phyloP scores from a whole-genome alignment of 2,888 invertebrate genomes.

The Cheilosia grossa region DNA sequence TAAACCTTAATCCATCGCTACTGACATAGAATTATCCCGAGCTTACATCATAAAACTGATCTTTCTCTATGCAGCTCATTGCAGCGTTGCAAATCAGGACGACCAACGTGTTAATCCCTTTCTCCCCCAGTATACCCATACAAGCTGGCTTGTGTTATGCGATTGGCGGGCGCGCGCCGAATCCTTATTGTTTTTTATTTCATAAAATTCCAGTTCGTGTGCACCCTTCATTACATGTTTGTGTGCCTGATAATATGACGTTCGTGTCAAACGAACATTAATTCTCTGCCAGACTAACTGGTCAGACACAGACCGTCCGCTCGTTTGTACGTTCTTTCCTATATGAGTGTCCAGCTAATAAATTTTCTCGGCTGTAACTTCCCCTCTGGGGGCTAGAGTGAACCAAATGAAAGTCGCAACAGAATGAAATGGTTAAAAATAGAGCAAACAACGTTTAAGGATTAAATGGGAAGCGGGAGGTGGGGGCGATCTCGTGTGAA shows the following conservation, averaged over 20 bases:
- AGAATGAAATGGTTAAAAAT: conserved; percentile 50
- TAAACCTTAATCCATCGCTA: conserved; percentile 58
- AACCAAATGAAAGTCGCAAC: conserved; percentile 47
- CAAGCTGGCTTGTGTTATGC: conserved; percentile 22
- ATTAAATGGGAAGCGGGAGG: conserved; percentile 21
- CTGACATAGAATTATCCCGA: conserved; percentile 60
- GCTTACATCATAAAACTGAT: conserved; percentile 59
- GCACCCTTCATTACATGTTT: conserved; percentile 25
- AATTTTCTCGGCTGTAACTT: conserved; percentile 37
- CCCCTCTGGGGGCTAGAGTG: not conserved
- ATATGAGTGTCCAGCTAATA: conserved; percentile 17
- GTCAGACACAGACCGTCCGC: not conserved
- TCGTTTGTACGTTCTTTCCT: too few species aligned
- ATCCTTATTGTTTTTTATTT: conserved; percentile 22
- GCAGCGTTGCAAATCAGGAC: conserved; percentile 60
- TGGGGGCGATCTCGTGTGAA: not conserved
- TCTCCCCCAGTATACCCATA: conserved; percentile 1
- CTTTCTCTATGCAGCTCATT: conserved; percentile 45
- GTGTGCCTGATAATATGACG: conserved; percentile 41
- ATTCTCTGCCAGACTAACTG: conserved; percentile 32
- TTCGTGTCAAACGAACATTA: conserved; percentile 68
- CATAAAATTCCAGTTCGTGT: conserved; percentile 49
- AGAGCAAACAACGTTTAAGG: conserved; percentile 44
- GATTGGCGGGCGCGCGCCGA: conserved; percentile 4
- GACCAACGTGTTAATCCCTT: conserved; percentile 60